Evolutionary conservation across 2,888 invertebrate genomes (phyloP).

Genomic region (Nomada ruficornis): DNA sequence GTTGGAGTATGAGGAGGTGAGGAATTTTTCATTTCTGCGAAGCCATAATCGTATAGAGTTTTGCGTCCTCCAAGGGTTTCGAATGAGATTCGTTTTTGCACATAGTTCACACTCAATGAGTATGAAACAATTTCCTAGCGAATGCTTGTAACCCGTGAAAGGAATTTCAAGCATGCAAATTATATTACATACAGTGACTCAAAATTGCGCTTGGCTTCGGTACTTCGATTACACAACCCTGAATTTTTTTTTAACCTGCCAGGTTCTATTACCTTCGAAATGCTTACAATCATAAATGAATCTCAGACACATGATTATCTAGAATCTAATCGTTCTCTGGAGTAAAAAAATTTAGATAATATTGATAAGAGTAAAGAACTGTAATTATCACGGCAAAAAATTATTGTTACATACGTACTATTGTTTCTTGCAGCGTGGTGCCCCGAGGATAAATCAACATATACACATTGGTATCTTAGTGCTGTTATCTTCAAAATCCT

Average conservation of each 20-base stretch:
- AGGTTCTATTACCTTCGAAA: background rate
- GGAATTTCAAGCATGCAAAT: constrained; percentile 38
- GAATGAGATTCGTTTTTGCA: constrained; percentile 11
- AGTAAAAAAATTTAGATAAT: background rate
- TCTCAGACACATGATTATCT: background rate
- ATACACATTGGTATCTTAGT: background rate
- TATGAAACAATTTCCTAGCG: constrained; percentile 51
- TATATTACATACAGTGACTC: constrained; percentile 2
- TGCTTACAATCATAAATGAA: no score
- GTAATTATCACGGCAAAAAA: background rate
- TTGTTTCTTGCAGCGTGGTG: background rate
- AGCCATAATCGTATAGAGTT: constrained; percentile 44
- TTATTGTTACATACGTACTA: no score
- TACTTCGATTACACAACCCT: constrained; percentile 9
- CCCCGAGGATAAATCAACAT: background rate
- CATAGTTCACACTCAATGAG: constrained; percentile 52
- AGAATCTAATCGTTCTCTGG: background rate
- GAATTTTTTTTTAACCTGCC: background rate
- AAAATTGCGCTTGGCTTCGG: constrained; percentile 3
- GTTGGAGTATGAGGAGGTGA: background rate
- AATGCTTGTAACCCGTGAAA: constrained; percentile 35
- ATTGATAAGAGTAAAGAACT: constrained; percentile 1
- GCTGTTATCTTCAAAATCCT: constrained; percentile 13
- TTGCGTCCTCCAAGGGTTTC: constrained; percentile 53
- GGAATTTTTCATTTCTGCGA: constrained; percentile 25